A percentile compares a stretch with the other conserved stretches of the same genome.
Evolutionary conservation across 2,113 vertebrate species (phyloP).

Genomic region (Epinephelus lanceolatus): DNA sequence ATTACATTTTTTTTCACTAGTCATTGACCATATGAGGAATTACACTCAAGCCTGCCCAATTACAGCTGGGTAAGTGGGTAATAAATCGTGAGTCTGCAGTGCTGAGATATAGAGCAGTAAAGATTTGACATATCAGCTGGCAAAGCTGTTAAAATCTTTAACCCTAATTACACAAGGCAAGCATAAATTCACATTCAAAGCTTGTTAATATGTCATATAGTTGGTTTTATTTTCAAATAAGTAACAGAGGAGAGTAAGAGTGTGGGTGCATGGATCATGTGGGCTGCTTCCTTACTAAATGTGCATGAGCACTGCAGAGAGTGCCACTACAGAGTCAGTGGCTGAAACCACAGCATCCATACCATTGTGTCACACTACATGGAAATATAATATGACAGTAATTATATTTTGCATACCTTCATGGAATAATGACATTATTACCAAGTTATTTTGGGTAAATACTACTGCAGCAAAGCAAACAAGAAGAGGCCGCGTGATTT

Average conservation of each 20-base stretch:
- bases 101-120: slow-evolving; percentile 51
- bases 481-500: slow-evolving; percentile 43
- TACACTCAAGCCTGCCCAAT: slow-evolving; percentile 47
- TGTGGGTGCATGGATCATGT: slow-evolving; percentile 6
- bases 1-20: slow-evolving; percentile 5
- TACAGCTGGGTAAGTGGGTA: slow-evolving; percentile 35
- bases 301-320: neutral
- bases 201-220: slow-evolving; percentile 23
- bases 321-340: neutral
- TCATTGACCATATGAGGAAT: slow-evolving; percentile 23
- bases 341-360: slow-evolving; percentile 17
- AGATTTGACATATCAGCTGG: slow-evolving; percentile 55
- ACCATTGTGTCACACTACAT: slow-evolving; percentile 1
- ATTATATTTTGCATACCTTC: slow-evolving; percentile 74
- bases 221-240: slow-evolving; percentile 27
- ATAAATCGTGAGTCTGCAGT: slow-evolving; percentile 50
- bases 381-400: slow-evolving; percentile 79
- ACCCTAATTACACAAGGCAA: slow-evolving; percentile 54
- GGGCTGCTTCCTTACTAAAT: neutral
- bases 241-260: neutral
- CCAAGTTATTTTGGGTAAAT: slow-evolving; percentile 49
- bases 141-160: slow-evolving; percentile 56
- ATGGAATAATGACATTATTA: slow-evolving; percentile 66
- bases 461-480: slow-evolving; percentile 64
- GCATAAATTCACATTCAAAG: slow-evolving; percentile 47